Conservation (phyloP, 1,140 invertebrate species). For the Drosophila nannoptera region DNA sequence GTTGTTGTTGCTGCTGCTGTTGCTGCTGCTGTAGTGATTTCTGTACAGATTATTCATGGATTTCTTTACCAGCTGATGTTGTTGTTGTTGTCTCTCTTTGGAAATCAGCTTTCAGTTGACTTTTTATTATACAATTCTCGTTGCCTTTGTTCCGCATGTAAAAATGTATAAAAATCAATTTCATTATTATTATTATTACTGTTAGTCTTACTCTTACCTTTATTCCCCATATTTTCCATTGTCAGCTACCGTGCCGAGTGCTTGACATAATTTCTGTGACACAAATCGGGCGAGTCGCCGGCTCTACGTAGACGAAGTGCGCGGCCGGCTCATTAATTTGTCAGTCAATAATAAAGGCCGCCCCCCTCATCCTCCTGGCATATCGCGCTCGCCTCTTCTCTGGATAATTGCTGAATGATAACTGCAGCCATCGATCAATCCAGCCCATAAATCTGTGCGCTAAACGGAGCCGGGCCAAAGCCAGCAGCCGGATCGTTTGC, state of each 20-base stretch:
- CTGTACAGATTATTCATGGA: conserved; percentile 48
- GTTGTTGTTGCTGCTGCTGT: conserved; percentile 15
- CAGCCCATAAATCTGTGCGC: conserved; percentile 37
- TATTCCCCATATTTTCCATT: conserved; percentile 7
- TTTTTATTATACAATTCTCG: conserved; percentile 55
- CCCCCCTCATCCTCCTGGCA: conserved; percentile 3
- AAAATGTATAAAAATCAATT: conserved; percentile 71
- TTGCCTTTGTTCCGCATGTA: conserved; percentile 39
- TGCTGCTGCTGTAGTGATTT: conserved; percentile 42
- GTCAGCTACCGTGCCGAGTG: conserved; percentile 62
- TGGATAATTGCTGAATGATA: conserved; percentile 64
- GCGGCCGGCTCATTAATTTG: conserved; percentile 58
- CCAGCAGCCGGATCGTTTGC: conserved; percentile 16
- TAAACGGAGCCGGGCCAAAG: conserved; percentile 25
- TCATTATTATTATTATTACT: conserved; percentile 56
- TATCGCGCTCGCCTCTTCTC: conserved; percentile 3
- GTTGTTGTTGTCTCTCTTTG: conserved; percentile 58
- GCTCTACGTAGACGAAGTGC: conserved; percentile 17
- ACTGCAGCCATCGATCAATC: conserved; percentile 72
- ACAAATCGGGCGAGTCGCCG: conserved; percentile 42
- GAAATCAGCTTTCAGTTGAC: conserved; percentile 72
- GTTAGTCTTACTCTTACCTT: conserved; percentile 27
- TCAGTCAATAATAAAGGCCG: conserved; percentile 63
- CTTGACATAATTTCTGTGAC: conserved; percentile 66
- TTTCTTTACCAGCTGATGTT: conserved; percentile 36